A percentile compares a stretch with the other conserved stretches of the same genome.
Conservation (phyloP, 1,140 invertebrate species). For the Macrobrachium nipponense region DNA sequence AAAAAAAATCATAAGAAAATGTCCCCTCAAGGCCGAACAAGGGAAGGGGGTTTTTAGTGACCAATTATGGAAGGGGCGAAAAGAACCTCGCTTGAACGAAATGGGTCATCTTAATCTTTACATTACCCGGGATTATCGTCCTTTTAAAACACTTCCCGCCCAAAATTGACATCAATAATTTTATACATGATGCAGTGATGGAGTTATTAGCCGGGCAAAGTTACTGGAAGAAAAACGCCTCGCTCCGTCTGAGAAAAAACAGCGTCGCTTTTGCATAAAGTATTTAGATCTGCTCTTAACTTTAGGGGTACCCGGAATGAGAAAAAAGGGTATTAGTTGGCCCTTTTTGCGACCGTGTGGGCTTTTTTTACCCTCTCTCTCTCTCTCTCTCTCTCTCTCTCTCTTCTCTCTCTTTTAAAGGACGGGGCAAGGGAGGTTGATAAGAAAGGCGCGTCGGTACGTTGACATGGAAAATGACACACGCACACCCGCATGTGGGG, state of each 20-base stretch:
- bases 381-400: too few relatives aligned
- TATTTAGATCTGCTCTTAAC: conserved; percentile 47
- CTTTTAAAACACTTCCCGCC: conserved; percentile 2
- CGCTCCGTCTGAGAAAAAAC: background rate
- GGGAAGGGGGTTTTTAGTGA: conserved; percentile 10
- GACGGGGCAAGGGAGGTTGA: background rate
- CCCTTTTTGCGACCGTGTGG: background rate
- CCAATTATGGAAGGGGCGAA: conserved; percentile 35
- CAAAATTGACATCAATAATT: conserved; percentile 54
- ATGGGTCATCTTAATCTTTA: conserved; percentile 52
- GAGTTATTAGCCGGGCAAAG: conserved; percentile 45
- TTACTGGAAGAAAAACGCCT: background rate
- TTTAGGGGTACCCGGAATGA: background rate
- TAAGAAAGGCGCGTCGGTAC: background rate
- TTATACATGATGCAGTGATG: conserved; percentile 51
- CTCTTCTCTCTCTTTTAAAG: background rate
- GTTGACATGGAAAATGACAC: background rate
- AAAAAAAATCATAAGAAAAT: background rate
- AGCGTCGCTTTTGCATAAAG: conserved; percentile 23
- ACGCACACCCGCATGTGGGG: background rate
- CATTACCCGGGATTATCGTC: conserved; percentile 49
- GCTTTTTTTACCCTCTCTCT: too few relatives aligned
- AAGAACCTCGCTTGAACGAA: conserved; percentile 27
- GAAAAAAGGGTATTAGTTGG: background rate
- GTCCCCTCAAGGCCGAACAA: background rate